phyloP scores from a whole-genome alignment of 2,797 vertebrate species.

The Geotrypetes seraphini region DNA sequence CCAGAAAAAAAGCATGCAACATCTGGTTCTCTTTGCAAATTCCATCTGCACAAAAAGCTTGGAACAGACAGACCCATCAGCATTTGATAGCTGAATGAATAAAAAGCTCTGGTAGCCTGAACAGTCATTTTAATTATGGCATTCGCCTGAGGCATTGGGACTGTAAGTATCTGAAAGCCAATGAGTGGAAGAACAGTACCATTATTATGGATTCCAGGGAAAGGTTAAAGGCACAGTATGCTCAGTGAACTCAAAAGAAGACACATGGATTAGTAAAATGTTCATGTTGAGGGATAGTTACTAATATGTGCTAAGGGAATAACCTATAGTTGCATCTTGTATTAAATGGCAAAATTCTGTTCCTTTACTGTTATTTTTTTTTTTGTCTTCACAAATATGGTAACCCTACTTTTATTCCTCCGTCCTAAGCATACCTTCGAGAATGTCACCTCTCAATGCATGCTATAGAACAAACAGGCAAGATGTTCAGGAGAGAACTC shows the following conservation, averaged over 20 bases:
- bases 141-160: conserved; percentile 9
- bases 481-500: too few species aligned
- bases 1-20: background rate
- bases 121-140: conserved; percentile 24
- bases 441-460: too few species aligned
- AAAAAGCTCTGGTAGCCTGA: background rate
- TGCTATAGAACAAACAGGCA: too few species aligned
- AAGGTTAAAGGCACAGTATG: conserved; percentile 10
- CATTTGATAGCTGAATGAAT: conserved; percentile 13
- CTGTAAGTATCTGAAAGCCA: conserved; percentile 6
- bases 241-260: conserved; percentile 19
- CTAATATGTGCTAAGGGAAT: too few species aligned
- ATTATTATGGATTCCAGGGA: conserved; percentile 12
- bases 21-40: conserved; percentile 10
- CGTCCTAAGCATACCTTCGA: too few species aligned
- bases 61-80: background rate
- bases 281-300: too few species aligned
- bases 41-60: background rate
- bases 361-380: too few species aligned
- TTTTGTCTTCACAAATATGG: too few species aligned
- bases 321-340: too few species aligned
- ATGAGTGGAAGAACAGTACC: conserved; percentile 8
- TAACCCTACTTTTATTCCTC: too few species aligned
- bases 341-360: too few species aligned
- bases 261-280: too few species aligned